Evolutionary conservation across 2,888 invertebrate species (phyloP), one percentile per base, ranked within the genome.

Genomic region (Cheilosia grossa): DNA sequence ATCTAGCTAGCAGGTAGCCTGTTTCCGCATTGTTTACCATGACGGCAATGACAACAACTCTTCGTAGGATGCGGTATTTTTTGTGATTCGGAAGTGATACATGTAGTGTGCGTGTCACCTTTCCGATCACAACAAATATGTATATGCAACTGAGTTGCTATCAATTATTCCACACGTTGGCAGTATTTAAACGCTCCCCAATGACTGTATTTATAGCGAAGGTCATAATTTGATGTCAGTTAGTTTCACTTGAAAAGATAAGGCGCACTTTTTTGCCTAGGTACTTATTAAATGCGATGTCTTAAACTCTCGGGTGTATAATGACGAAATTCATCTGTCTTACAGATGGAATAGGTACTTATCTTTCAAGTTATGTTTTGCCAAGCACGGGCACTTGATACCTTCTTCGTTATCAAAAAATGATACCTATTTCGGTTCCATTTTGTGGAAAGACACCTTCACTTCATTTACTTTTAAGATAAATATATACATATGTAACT

Each of bases 141-240:
- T 27, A 51, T 61, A 51, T 61, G 33, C 9, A 37, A 13, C n/a
- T 5, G 17, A 44, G 0, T 49, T 33, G 2, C 19, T 21, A 7
- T 63, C 21, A 61, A 44, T 6, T 9, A 4, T 27, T 27, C 3
- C 44, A 56, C 67, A 70, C 70, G 58, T 70, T 58, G 49, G 58
- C 49, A 49, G 17, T n/a, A 49, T 70, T 69, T 19, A 19, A 51
- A 47, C 19, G 47, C 56, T 17, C 17, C 37, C 58, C 2, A 13
- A 30, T 10, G 4, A 4, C 7, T 21, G 7, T 66, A 66, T 66
- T 66, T 40, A n/a, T 66, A 66, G 40, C 17, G n/a, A 24, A 37
- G 64, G 37, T 51, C 27, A 66, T 27, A 24, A 24, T 24, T 37
- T 24, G 15, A n/a, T 17, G 15, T 10, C 17, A 33, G 27, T 44